These are phyloP conservation scores for Teleopsis dalmanni DNA, from an alignment of 1,140 invertebrate species.

Conservation along the genomic window DNA sequence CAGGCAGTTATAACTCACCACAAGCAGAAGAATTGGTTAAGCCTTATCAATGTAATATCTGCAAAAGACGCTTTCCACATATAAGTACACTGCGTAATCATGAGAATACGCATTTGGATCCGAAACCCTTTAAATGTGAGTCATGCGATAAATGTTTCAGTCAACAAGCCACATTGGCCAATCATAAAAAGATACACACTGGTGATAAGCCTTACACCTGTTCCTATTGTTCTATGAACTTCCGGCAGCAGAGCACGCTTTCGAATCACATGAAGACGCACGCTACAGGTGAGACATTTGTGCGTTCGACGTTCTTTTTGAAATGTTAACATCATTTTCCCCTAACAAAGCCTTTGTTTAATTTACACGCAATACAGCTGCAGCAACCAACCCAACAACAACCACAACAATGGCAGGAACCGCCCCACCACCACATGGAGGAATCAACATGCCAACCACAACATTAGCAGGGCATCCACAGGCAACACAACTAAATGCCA, in stretches of 20 bases:
- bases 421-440: constrained; percentile 3
- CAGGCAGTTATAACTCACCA: constrained; percentile 38
- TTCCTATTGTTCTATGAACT: constrained; percentile 40
- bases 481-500: constrained; percentile 28
- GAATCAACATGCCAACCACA: constrained; percentile 11
- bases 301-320: constrained; percentile 35
- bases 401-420: constrained; percentile 11
- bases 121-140: constrained; percentile 43
- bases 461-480: constrained; percentile 1
- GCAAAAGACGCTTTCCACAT: constrained; percentile 41
- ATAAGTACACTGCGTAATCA: constrained; percentile 41
- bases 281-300: constrained; percentile 36
- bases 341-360: constrained; percentile 45
- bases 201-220: constrained; percentile 43
- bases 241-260: constrained; percentile 40
- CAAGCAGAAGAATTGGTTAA: constrained; percentile 42
- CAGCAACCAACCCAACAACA: constrained; percentile 15
- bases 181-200: constrained; percentile 43
- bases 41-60: constrained; percentile 43
- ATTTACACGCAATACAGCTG: constrained; percentile 37
- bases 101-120: constrained; percentile 42
- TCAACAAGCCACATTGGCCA: constrained; percentile 37
- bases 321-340: constrained; percentile 40
- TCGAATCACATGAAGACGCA: constrained; percentile 44
- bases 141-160: constrained; percentile 42